Evolutionary conservation across 2,113 vertebrate species (phyloP), one percentile per base, ranked within the genome.

Genomic region (Burhinus oedicnemus): DNA sequence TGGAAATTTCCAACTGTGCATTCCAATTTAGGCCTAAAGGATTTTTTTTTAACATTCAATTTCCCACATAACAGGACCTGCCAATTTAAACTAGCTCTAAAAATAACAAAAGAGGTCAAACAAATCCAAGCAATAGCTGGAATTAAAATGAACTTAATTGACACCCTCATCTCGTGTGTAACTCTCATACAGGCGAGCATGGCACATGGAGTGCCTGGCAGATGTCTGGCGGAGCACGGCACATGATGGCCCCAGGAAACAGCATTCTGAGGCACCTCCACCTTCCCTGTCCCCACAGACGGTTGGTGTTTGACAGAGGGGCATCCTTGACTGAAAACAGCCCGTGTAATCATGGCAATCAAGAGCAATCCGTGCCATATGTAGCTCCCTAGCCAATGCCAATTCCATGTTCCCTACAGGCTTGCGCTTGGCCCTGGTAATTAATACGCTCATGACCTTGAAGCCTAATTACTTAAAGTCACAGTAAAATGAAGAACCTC

Each of bases 71-170:
- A 34, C 57, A 61, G 57, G 47, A 91, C 36, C 54, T 83, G 86
- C 94, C 93, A 95, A 76, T 45, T 95, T 85, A 79, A 93, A 89
- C 86, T 27, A 57, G 69, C 57, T 92, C 80, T 95, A 87, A 95
- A 95, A 95, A 94, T 95, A 92, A 65, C 36, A 61, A 60, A 90
- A 69, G 57, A 82, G 66, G 89, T 78, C 69, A 71, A 95, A 64
- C 29, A 55, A 85, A 88, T 61, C 60, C 51, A 34, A 45, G 40
- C 49, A 72, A 65, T 65, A 94, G 6, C 30, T 82, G 69, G 57
- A 95, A 87, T 72, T 32, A 89, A 90, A 95, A 69, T 36, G 4
- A 88, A 83, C 32, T 76, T 57, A 87, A 94, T 64, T 54, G 60
- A 25, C 54, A 79, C 8, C 20, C 64, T 77, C 64, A 55, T 77